Evolutionary conservation across 2,113 vertebrate species (phyloP).

Genomic region (Passer domesticus): DNA sequence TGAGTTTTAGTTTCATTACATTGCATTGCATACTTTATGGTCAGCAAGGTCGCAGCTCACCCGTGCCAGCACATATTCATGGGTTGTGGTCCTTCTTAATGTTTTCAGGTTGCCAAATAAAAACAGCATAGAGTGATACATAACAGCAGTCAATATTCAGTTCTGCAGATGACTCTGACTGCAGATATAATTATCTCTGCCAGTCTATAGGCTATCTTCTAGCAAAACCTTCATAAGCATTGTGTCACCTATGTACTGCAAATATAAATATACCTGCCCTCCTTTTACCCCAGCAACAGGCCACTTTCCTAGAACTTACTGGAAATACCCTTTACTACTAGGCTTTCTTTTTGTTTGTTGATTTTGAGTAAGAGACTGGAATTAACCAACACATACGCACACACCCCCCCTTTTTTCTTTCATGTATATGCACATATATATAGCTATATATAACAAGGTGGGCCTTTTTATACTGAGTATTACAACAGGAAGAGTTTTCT

Average conservation of each 20-base stretch:
- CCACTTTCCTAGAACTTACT: not conserved
- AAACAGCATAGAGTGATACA: not conserved
- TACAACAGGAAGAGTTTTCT: not conserved
- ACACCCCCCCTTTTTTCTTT: not conserved
- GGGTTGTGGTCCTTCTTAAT: not conserved
- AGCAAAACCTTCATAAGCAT: not conserved
- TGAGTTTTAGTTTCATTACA: not conserved
- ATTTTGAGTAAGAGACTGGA: not conserved
- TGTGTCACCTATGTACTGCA: not conserved
- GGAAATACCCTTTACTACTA: not conserved
- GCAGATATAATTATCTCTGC: not conserved
- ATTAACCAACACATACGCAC: not conserved
- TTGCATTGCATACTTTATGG: not conserved
- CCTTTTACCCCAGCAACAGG: not conserved
- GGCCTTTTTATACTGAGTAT: not conserved
- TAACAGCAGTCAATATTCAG: not conserved
- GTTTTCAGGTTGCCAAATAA: not conserved
- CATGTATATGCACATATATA: not conserved
- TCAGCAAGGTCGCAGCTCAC: not conserved
- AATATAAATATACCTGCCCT: not conserved
- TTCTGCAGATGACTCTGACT: not conserved
- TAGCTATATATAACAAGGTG: not conserved
- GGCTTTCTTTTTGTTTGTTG: not conserved
- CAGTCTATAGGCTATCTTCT: not conserved
- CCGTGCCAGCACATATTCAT: fast-evolving